A percentile compares a stretch with the other conserved stretches of the same genome.
Evolutionary conservation across 2,888 invertebrate species (phyloP).

Genomic region (Aleiodes alternator): DNA sequence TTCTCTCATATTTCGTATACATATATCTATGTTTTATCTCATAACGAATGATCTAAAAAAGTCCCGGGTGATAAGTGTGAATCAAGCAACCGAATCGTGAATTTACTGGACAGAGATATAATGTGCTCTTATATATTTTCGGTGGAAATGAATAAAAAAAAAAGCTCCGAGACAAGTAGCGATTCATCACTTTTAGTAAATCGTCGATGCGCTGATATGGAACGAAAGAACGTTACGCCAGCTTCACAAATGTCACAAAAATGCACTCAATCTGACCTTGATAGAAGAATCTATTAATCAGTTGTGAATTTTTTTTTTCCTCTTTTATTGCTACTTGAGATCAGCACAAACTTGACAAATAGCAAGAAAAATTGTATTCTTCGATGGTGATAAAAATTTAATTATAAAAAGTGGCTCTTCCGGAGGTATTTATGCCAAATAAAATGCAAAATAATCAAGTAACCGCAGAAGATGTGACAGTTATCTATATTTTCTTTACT

Average conservation of each 20-base stretch:
- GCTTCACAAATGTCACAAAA: constrained; percentile 32
- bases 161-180: not conserved
- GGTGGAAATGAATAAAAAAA: not conserved
- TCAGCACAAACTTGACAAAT: too few relatives aligned
- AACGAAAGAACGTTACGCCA: constrained; percentile 33
- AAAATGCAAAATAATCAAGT: constrained; percentile 8
- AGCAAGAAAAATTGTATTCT: too few relatives aligned
- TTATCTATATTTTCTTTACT: constrained; percentile 13
- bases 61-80: constrained; percentile 23
- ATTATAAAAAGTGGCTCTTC: too few relatives aligned
- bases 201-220: constrained; percentile 24
- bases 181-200: constrained; percentile 31
- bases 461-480: not conserved
- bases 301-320: not conserved
- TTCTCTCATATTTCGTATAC: not conserved
- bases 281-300: constrained; percentile 23
- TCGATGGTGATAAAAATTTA: too few relatives aligned
- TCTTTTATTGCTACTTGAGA: too few relatives aligned
- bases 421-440: not conserved
- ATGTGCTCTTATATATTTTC: not conserved
- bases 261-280: constrained; percentile 23
- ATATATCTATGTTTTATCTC: not conserved
- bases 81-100: constrained; percentile 32
- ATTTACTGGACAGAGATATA: constrained; percentile 33
- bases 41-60: constrained; percentile 9